These are phyloP conservation scores for Scolopax rusticola DNA, from an alignment of 2,797 vertebrate species.

Conservation along the genomic window DNA sequence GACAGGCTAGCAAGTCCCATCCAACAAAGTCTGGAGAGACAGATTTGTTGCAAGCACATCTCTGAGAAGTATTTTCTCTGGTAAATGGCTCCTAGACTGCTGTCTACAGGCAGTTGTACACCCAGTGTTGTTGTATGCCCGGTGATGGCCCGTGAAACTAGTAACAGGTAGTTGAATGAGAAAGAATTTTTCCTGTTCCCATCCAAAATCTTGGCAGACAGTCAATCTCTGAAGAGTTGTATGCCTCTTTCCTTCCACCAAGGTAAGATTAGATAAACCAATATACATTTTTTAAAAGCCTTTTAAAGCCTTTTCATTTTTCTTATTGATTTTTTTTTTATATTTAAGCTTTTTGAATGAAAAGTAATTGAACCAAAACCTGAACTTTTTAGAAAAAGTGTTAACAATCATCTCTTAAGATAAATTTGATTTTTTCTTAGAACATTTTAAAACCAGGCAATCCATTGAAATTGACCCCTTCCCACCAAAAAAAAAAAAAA, in stretches of 20 bases:
- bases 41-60: not conserved
- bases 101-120: not conserved
- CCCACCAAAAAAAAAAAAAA: no score
- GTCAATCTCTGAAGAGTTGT: not conserved
- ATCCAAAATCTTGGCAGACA: not conserved
- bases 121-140: not conserved
- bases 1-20: not conserved
- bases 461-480: not conserved
- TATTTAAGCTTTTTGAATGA: not conserved
- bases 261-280: not conserved
- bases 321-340: not conserved
- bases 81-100: rapidly evolving
- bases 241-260: not conserved
- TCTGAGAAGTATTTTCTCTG: not conserved
- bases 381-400: not conserved
- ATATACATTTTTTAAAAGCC: not conserved
- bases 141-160: not conserved
- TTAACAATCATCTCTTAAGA: not conserved
- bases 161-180: not conserved
- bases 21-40: not conserved
- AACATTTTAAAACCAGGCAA: not conserved
- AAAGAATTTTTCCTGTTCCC: not conserved
- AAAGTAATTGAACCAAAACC: not conserved
- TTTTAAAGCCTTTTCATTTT: not conserved
- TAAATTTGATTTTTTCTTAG: not conserved